Evolutionary conservation across 2,797 vertebrate species (phyloP).

Genomic region (Loris lydekkerianus): DNA sequence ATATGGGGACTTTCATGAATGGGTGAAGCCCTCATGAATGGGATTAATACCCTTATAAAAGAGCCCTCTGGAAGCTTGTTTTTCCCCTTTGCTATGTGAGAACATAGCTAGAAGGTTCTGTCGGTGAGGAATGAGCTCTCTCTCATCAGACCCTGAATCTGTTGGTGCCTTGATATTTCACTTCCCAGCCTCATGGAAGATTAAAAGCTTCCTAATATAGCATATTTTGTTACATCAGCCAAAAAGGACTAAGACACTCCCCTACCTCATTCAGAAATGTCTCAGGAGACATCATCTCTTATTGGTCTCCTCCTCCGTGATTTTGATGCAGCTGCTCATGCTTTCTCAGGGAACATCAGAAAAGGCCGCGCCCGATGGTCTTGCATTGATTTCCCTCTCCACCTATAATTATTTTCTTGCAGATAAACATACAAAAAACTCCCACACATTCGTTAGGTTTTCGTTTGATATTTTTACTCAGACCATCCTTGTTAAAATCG

Average conservation of each 20-base stretch:
- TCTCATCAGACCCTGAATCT: not conserved
- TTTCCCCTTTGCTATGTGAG: not conserved
- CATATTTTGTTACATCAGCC: not conserved
- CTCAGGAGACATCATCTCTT: not conserved
- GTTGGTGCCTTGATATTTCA: not conserved
- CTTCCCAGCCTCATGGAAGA: not conserved
- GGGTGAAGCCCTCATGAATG: not conserved
- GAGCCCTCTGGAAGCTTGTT: not conserved
- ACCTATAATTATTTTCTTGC: not conserved
- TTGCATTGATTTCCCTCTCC: not conserved
- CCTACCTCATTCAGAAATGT: not conserved
- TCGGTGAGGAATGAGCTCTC: fast-evolving
- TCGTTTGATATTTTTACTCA: not conserved
- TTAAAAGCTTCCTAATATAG: not conserved
- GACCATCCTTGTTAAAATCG: not conserved
- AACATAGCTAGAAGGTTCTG: not conserved
- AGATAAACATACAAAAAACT: not conserved
- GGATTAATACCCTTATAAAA: not conserved
- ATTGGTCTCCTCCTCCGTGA: not conserved
- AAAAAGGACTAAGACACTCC: not conserved
- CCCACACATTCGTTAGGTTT: not conserved
- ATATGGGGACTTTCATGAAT: not conserved
- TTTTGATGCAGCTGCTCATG: not conserved
- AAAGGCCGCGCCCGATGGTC: not conserved
- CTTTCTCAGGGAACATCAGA: not conserved